Percentiles rank a stretch among this genome's conserved stretches.
Evolutionary conservation across 2,888 invertebrate genomes (phyloP).

Genomic region (Yponomeuta malinellus): DNA sequence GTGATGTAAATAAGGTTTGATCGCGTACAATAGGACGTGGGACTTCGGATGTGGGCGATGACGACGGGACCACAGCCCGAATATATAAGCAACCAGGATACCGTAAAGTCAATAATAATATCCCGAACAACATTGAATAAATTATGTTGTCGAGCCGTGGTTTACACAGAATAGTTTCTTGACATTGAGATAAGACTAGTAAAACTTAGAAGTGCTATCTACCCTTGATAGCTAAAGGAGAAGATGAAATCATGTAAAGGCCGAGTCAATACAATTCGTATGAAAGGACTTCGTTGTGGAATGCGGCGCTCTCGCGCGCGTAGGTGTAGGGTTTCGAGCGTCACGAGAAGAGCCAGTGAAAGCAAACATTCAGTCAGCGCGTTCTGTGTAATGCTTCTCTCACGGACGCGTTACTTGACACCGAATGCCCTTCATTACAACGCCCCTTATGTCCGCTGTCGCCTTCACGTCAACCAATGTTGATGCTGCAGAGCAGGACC

Average conservation of each 20-base stretch:
- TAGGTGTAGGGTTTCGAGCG: constrained; percentile 61
- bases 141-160: neutral
- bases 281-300: constrained; percentile 5
- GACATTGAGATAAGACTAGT: too few species aligned
- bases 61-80: constrained; percentile 42
- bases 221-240: too few species aligned
- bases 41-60: constrained; percentile 48
- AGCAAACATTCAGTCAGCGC: constrained; percentile 54
- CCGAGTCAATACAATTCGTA: neutral
- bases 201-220: too few species aligned
- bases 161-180: too few species aligned
- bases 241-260: too few species aligned
- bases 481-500: neutral
- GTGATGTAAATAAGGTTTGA: constrained; percentile 69
- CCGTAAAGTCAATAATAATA: neutral
- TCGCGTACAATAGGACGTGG: constrained; percentile 62
- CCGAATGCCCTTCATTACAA: constrained; percentile 48
- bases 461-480: neutral
- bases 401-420: constrained; percentile 57
- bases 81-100: constrained; percentile 44
- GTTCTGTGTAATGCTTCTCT: constrained; percentile 60
- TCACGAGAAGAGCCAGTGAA: constrained; percentile 55
- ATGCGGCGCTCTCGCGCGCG: constrained; percentile 27
- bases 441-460: constrained; percentile 12
- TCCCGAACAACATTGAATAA: neutral